Base-by-base conservation (phyloP, 2,888 invertebrate genomes). In the Tyria jacobaeae region DNA sequence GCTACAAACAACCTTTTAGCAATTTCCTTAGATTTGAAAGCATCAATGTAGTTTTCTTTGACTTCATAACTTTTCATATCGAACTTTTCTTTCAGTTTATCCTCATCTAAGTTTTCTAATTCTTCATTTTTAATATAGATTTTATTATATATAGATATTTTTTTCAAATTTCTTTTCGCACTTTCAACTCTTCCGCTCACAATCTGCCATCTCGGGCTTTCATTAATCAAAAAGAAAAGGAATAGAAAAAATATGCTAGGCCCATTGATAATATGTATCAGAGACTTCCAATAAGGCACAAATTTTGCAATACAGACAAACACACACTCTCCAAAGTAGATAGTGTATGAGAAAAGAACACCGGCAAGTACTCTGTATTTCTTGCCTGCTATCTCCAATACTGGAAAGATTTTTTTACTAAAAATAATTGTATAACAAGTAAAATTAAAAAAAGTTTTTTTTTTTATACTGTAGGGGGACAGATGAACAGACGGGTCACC, bases 301-400 rank as follows among this genome's bases (percentile, higher is more conserved):
- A 85, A 70, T 85, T 90, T 87, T 1, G 88, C 90, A 24, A 90
- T 79, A 51, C 78, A 64, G 1, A 90, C 92, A 62, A 91, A 89
- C 0, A 88, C 9, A 1, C 81, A 78, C 58, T 91, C 92, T 0
- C 91, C 92, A 25, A 88, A 25, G 60, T 91, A 90, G 47, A 90
- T 79, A 12, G 87, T 83, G 64, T 87, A 91, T 0, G 91, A 76
- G 53, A 87, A 86, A 2, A 90, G 51, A 0, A 91, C 86, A 4
- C 91, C 90, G 1, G 91, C 83, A 24, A 91, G 67, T 7, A 90
- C 69, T 37, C 92, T 77, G 34, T 85, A 78, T 21, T 82, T 81
- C n/a, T 78, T 83, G 3, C 89, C 86, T 10, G 87, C 82, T 41
- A 89, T 89, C 80, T 92, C 92, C 31, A 92, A 74, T 80, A 91